Evolutionary conservation across 2,888 invertebrate species (phyloP), one percentile per base, ranked within the genome.

Genomic region (Cephalotes varians): DNA sequence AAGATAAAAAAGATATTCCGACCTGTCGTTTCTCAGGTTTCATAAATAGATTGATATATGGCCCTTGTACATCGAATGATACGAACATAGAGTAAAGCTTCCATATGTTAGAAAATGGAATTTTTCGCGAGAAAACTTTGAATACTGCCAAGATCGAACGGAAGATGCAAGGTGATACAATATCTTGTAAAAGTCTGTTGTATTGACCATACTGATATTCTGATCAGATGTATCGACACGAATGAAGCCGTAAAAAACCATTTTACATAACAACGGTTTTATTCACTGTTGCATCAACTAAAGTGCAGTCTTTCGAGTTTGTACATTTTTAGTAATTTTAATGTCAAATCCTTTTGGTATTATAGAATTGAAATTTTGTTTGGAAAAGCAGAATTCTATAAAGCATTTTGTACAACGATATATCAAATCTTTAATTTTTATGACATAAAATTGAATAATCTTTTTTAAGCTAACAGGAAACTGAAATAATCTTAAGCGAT

Each of bases 21-120:
- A 37, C 10, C 54, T 56, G 18, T 44, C 44, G 56, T 28, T 64
- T 12, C 18, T 28, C 28, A 28, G 37, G 34, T 77, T 77, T 77
- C 18, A 67, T 40, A 21, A 47, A 73, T 62, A 74, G 12, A 67
- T 47, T 44, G 56, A 44, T 77, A 54, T 51, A 34, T 40, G n/a
- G 54, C 18, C 15, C 21, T 25, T 54, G 15, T 7, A 72, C 40
- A 31, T 56, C 15, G 31, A 77, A 18, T 54, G 21, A 64, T 76
- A 51, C 21, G 31, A 54, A 7, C 3, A 49, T 40, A 72, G 56
- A 77, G 28, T 31, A 65, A 62, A 47, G 44, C 64, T 64, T 58
- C 44, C 58, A 0, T 49, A 54, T 44, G 73, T n/a, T 64, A 47
- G 58, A 76, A 85, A 86, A 85, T 82, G 60, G 82, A 86, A 85